These are phyloP conservation scores for Semaprochilodus insignis DNA, from an alignment of 2,797 vertebrate genomes.

Conservation along the genomic window DNA sequence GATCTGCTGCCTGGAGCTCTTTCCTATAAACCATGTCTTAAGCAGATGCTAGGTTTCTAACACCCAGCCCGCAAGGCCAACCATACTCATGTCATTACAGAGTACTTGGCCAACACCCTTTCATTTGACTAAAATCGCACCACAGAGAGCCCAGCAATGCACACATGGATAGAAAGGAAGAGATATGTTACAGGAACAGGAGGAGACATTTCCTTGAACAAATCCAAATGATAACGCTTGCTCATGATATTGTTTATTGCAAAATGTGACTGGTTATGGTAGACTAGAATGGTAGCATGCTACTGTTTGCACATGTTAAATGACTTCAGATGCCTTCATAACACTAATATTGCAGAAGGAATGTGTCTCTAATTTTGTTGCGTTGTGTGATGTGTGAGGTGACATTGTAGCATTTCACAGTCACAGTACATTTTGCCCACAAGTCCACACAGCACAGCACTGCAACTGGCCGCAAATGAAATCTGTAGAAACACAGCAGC, in stretches of 20 bases:
- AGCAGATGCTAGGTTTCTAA: conserved; percentile 36
- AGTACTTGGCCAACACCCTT: conserved; percentile 67
- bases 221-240: conserved; percentile 39
- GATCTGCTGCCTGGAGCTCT: conserved; percentile 25
- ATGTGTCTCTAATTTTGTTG: not conserved
- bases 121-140: conserved; percentile 62
- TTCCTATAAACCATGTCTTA: conserved; percentile 25
- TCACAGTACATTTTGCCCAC: not conserved
- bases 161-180: conserved; percentile 17
- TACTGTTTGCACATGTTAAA: not conserved
- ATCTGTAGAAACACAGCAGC: conserved; percentile 1
- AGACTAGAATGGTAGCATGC: not conserved
- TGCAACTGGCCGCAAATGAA: conserved; percentile 43
- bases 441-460: not conserved
- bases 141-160: conserved; percentile 31
- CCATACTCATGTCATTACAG: conserved; percentile 67
- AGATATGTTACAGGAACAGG: conserved; percentile 28
- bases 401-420: too few species aligned
- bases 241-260: conserved; percentile 31
- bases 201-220: conserved; percentile 30
- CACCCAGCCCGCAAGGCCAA: conserved; percentile 59
- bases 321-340: not conserved
- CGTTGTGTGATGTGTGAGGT: too few species aligned
- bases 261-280: conserved; percentile 38
- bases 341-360: not conserved